These are phyloP conservation scores for Craseonycteris thonglongyai DNA, from an alignment of 2,113 vertebrate genomes.

Conservation along the genomic window DNA sequence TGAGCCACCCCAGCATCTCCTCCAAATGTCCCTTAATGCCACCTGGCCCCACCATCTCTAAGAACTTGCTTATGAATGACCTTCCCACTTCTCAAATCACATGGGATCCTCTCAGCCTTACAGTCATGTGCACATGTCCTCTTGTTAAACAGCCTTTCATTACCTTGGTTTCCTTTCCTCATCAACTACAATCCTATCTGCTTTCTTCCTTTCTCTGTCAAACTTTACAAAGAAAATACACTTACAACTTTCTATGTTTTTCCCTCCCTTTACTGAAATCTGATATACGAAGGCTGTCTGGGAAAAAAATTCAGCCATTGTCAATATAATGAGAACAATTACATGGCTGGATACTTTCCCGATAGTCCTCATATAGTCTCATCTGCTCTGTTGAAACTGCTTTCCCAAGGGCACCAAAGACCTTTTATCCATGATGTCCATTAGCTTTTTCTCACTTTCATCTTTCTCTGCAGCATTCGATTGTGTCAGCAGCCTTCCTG, in stretches of 20 bases:
- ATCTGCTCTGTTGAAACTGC: not conserved
- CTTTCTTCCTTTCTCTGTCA: not conserved
- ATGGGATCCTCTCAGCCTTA: not conserved
- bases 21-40: too few relatives aligned
- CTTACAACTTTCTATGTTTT: not conserved
- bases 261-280: not conserved
- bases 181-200: not conserved
- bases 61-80: not conserved
- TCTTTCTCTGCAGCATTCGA: not conserved
- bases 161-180: not conserved
- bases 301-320: too few relatives aligned
- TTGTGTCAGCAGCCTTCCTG: not conserved
- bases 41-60: not conserved
- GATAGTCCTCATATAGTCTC: too few relatives aligned
- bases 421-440: not conserved
- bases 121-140: not conserved
- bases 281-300: too few relatives aligned
- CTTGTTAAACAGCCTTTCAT: not conserved
- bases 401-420: not conserved
- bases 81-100: not conserved
- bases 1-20: too few relatives aligned
- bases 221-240: not conserved
- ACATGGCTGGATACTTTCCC: too few relatives aligned
- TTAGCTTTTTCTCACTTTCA: not conserved
- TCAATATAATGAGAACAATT: too few relatives aligned